A percentile compares a stretch with the other conserved stretches of the same genome.
Conservation (phyloP, 2,797 vertebrate genomes). For the Scolopax bukidnonensis region DNA sequence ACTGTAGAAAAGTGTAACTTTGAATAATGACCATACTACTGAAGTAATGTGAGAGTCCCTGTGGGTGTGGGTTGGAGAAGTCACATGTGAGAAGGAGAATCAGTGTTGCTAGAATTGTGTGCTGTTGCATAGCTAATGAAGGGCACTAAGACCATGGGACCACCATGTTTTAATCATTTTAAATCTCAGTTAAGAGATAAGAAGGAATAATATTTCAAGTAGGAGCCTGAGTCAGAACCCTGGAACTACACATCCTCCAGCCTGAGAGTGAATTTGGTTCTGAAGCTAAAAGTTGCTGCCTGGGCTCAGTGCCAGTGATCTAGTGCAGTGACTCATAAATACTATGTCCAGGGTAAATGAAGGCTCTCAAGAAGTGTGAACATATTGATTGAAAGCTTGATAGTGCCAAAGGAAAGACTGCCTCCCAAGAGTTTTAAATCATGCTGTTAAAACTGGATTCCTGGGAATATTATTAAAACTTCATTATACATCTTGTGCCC, state of each 20-base stretch:
- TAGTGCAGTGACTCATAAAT: background rate
- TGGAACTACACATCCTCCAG: background rate
- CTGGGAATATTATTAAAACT: background rate
- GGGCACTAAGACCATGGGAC: fast-evolving
- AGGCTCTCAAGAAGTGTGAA: background rate
- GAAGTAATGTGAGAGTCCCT: background rate
- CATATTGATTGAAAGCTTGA: background rate
- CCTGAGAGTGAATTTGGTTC: background rate
- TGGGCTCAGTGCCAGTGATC: background rate
- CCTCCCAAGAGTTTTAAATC: background rate
- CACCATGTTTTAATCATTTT: background rate
- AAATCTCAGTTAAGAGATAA: background rate
- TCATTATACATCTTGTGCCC: background rate
- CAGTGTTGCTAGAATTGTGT: fast-evolving
- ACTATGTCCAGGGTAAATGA: background rate
- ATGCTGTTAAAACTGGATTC: background rate
- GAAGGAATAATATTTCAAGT: background rate
- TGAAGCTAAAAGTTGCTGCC: background rate
- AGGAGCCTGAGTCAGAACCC: background rate
- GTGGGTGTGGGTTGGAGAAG: background rate
- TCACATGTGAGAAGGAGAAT: background rate
- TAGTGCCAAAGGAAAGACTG: background rate
- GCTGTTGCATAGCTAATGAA: background rate
- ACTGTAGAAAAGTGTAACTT: background rate
- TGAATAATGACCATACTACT: background rate